These are phyloP conservation scores for Falco rusticolus DNA, from an alignment of 2,797 vertebrate genomes.

Conservation along the genomic window DNA sequence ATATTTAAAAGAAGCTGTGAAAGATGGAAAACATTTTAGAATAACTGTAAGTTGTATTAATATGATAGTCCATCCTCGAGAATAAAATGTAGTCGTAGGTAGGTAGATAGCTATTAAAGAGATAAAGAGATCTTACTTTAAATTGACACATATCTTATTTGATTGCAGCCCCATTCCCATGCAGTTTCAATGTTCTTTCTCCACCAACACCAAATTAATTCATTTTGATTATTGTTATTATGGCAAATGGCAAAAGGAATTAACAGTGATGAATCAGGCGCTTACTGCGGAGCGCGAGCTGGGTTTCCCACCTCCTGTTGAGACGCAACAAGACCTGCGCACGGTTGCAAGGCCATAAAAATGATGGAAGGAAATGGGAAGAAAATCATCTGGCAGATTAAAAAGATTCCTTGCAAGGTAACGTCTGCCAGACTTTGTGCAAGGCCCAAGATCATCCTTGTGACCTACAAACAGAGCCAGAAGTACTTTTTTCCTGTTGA, in stretches of 20 bases:
- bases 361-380: slow-evolving; percentile 8
- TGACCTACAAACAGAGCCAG: not conserved
- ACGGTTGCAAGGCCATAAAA: not conserved
- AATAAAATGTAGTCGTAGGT: not conserved
- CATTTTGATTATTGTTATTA: slow-evolving; percentile 58
- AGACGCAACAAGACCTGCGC: not conserved
- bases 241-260: slow-evolving; percentile 19
- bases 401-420: not conserved
- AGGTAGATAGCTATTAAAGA: slow-evolving; percentile 36
- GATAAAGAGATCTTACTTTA: slow-evolving; percentile 31
- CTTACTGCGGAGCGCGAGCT: not conserved
- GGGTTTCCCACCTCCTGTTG: not conserved
- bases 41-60: slow-evolving; percentile 6
- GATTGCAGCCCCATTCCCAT: slow-evolving; percentile 40
- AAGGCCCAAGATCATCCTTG: not conserved
- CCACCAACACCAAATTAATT: slow-evolving; percentile 58
- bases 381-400: not conserved
- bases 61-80: not conserved
- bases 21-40: slow-evolving; percentile 11
- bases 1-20: slow-evolving; percentile 44
- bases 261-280: slow-evolving; percentile 3
- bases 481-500: not conserved
- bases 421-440: not conserved
- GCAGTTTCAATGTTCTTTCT: slow-evolving; percentile 16
- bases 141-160: slow-evolving; percentile 12